Evolutionary conservation across 2,113 vertebrate genomes (phyloP), one percentile per base, ranked within the genome.

Genomic region (Xerus inauris): DNA sequence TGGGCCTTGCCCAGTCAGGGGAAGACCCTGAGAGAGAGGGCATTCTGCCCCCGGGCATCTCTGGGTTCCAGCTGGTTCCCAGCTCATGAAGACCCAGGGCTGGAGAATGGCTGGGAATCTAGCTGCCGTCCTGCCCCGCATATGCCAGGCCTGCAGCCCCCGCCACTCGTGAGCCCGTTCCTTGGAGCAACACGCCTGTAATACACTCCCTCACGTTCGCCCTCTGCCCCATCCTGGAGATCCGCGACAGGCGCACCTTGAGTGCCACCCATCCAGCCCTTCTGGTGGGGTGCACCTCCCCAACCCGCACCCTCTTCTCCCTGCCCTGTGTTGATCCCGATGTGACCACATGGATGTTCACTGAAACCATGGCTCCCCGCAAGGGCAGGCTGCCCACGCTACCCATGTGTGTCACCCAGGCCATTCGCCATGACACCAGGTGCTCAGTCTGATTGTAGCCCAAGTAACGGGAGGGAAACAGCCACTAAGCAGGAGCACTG

Each of bases 1-100:
- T 26, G 19, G 26, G 64, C 45, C 32, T 30, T 12, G 0, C 38
- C 13, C n/a, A 12, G 2, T 24, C 87, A 12, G 64, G 4, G 0
- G 19, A 65, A 28, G 22, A 22, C 40, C 42, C 24, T 10, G 12
- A 32, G 62, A 26, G n/a, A 28, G 32, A 20, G 30, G 73, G 32
- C 12, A 57, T 4, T 22, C 26, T 22, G 3, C 2, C 22, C 45
- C 47, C 47, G 35, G 71, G 10, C 0, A 2, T 24, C n/a, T 26
- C 13, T 30, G 13, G 45, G 7, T 49, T 8, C 30, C 1, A 84
- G 47, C 38, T 1, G 9, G 20, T 57, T 57, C 54, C 54, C 54
- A 57, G 54, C 17, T 19, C 54, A 19, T 5, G 7, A 17, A 5
- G 19, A 6, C 3, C 54, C 54, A 6, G 9, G 54, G 16, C 49